Conservation (phyloP, 2,797 vertebrate species). For the Novumbra hubbsi region DNA sequence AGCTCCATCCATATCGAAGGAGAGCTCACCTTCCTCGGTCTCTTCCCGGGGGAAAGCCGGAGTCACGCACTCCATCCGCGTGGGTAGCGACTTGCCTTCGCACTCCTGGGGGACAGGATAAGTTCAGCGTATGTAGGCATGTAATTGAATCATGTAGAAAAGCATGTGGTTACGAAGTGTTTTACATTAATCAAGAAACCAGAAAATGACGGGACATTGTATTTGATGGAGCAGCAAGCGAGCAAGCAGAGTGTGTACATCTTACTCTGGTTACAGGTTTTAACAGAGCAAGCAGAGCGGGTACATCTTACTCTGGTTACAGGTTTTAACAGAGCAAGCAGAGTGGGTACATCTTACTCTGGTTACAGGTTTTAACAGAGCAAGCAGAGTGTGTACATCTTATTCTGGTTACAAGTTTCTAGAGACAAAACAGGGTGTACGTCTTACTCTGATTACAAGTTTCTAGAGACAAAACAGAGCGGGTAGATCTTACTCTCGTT, state of each 20-base stretch:
- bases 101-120: constrained; percentile 71
- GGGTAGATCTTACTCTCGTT: no score
- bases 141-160: background rate
- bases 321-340: no score
- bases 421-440: no score
- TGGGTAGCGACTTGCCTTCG: constrained; percentile 57
- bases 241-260: background rate
- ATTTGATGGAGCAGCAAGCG: background rate
- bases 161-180: background rate
- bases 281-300: constrained; percentile 24
- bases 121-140: background rate
- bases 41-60: constrained; percentile 76
- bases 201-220: background rate
- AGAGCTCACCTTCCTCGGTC: constrained; percentile 76
- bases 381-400: background rate
- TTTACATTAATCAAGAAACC: background rate
- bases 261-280: constrained; percentile 29
- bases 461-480: no score
- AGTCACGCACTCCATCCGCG: constrained; percentile 74
- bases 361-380: constrained; percentile 44
- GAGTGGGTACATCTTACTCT: background rate
- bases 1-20: constrained; percentile 80
- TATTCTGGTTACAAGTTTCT: no score
- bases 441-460: no score
- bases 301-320: no score